These are phyloP conservation scores for Lepus townsendii DNA, from an alignment of 2,797 vertebrate species.

Conservation along the genomic window DNA sequence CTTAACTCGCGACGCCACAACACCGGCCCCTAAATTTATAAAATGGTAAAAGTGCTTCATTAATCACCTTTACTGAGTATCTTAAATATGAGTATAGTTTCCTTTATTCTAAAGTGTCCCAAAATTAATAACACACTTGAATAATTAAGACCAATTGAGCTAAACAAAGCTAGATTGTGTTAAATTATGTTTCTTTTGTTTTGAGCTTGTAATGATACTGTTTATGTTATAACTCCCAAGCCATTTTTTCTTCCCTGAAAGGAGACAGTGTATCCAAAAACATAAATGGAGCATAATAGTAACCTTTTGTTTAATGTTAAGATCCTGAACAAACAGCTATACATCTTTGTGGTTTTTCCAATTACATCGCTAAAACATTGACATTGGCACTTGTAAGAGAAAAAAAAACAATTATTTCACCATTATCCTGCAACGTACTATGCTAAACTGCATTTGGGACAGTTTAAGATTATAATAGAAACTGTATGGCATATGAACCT, in stretches of 20 bases:
- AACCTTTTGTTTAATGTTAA: constrained; percentile 30
- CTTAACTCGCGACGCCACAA: too few relatives aligned
- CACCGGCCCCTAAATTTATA: too few relatives aligned
- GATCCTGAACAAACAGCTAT: constrained; percentile 23
- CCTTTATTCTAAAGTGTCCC: constrained; percentile 50
- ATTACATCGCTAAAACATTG: constrained; percentile 46
- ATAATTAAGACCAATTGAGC: constrained; percentile 46
- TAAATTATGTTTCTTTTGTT: constrained; percentile 39
- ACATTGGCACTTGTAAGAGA: constrained; percentile 42
- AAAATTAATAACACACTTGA: neutral
- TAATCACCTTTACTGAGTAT: constrained; percentile 46
- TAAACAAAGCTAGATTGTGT: neutral
- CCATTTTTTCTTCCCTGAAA: constrained; percentile 42
- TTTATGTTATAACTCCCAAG: constrained; percentile 29
- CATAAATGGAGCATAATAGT: neutral
- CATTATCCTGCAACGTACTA: constrained; percentile 47
- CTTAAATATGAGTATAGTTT: constrained; percentile 9
- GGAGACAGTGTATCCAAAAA: constrained; percentile 43
- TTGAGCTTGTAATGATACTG: constrained; percentile 34
- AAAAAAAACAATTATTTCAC: constrained; percentile 61
- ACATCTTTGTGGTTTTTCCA: constrained; percentile 22
- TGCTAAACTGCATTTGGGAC: constrained; percentile 37
- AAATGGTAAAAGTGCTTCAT: neutral
- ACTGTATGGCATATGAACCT: neutral
- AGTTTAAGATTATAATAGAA: constrained; percentile 51